A percentile compares a stretch with the other conserved stretches of the same genome.
Conservation (phyloP, 2,797 vertebrate species). For the Octomys mimax region DNA sequence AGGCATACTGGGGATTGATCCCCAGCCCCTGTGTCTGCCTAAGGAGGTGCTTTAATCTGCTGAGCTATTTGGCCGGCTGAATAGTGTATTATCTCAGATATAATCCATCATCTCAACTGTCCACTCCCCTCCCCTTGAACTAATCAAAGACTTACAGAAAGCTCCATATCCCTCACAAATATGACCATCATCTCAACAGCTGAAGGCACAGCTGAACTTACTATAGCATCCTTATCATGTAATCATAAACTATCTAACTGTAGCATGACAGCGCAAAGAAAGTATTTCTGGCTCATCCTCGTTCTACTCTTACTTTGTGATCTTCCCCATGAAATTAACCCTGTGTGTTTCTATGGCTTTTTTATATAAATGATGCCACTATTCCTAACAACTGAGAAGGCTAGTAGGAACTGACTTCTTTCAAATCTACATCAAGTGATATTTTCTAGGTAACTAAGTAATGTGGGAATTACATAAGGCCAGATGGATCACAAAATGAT, state of each 20-base stretch:
- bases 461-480: neutral
- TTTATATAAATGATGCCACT: neutral
- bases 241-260: neutral
- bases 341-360: constrained; percentile 4
- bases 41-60: no score
- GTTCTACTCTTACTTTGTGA: neutral
- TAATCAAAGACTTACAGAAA: neutral
- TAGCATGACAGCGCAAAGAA: neutral
- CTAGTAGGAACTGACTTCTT: neutral
- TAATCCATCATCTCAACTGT: constrained; percentile 25
- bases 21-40: no score
- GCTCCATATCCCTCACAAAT: neutral
- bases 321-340: neutral
- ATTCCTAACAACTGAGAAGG: neutral
- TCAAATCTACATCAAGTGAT: constrained; percentile 17
- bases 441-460: constrained; percentile 7
- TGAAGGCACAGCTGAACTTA: neutral
- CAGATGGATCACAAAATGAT: neutral
- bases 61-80: no score
- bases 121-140: neutral
- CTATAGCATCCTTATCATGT: neutral
- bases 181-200: neutral
- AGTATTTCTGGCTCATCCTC: neutral
- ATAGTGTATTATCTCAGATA: neutral
- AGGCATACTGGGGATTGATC: no score